These are phyloP conservation scores for Tetraodon nigroviridis DNA, from an alignment of 2,113 vertebrate species.

Conservation along the genomic window DNA sequence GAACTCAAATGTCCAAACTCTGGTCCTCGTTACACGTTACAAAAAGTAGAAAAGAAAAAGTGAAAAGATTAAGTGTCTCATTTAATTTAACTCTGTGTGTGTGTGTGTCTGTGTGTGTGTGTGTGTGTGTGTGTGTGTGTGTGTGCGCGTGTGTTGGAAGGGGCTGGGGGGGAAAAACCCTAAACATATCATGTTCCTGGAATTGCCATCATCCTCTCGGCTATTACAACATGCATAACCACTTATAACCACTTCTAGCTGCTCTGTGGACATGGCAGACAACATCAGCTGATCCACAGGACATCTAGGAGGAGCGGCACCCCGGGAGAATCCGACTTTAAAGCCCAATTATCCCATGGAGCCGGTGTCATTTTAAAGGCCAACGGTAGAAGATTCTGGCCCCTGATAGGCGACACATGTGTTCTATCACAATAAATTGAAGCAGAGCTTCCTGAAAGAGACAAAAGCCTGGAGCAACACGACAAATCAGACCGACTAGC, in stretches of 20 bases:
- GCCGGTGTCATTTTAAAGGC: conserved; percentile 66
- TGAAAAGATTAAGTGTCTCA: conserved; percentile 47
- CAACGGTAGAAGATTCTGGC: conserved; percentile 68
- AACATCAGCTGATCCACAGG: conserved; percentile 61
- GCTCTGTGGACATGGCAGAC: conserved; percentile 42
- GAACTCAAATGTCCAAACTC: neutral
- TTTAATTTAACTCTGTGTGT: neutral
- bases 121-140: neutral
- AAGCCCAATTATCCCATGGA: conserved; percentile 68
- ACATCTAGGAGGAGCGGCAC: conserved; percentile 53
- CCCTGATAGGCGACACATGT: conserved; percentile 73
- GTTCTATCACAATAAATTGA: conserved; percentile 75
- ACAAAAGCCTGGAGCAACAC: conserved; percentile 62
- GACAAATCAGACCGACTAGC: conserved; percentile 72
- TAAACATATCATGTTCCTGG: conserved; percentile 11
- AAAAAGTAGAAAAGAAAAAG: neutral
- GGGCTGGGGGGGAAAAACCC: too few relatives aligned
- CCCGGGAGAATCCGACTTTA: conserved; percentile 62
- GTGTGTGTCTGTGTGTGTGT: too few relatives aligned
- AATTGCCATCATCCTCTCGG: conserved; percentile 49
- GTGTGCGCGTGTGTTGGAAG: conserved; percentile 20
- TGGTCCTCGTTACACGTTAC: neutral
- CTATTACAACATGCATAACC: conserved; percentile 52
- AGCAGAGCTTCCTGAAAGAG: conserved; percentile 67
- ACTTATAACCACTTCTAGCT: conserved; percentile 57